Evolutionary conservation across 2,888 invertebrate genomes (phyloP), one percentile per base, ranked within the genome.

Genomic region (Parapristionchus giblindavisi): DNA sequence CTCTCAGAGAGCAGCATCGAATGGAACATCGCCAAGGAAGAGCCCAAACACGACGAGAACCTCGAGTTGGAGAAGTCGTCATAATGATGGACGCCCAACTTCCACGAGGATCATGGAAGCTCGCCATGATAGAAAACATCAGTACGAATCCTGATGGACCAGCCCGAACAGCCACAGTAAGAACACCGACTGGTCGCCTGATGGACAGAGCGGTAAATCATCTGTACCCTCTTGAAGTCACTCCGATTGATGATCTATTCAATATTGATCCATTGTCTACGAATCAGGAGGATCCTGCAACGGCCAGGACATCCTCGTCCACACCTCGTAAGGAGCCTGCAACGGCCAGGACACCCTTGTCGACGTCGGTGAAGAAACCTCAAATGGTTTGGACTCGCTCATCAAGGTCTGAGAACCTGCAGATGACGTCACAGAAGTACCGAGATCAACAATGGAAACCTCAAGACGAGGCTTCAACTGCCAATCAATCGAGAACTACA

Each of bases 41-140:
- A 1, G n/a, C 34, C 32, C 48, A 51, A 3, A n/a, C 27, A 2
- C 2, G 21, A n/a, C 43, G 66, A 21, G 32, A 14, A 4, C 66
- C 66, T 5, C 21, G 66, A 48, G n/a, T 8, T 1, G 66, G 66
- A 48, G 66, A 66, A 48, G 48, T 66, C 2, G 66, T 66, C 14
- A 27, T 66, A 5, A 51, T 66, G 43, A 29, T 32, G 2, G 48
- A 48, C 66, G n/a, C 43, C 27, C 27, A 29, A 1, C 48, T 48
- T 5, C 65, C 65, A 3, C 3, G 65, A 40, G 48, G 65, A 24
- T 4, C 8, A 5, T 48, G 65, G 65, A 65, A 48, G 17, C 40
- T 29, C 1, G 65, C 43, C 6, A 21, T 40, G 27, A 17, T 65
- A 8, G 29, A 4, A 3, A 48, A 65, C 4, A 5, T 65, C 0